phyloP scores from a whole-genome alignment of 2,888 invertebrate species.

The Anoncus sp. region DNA sequence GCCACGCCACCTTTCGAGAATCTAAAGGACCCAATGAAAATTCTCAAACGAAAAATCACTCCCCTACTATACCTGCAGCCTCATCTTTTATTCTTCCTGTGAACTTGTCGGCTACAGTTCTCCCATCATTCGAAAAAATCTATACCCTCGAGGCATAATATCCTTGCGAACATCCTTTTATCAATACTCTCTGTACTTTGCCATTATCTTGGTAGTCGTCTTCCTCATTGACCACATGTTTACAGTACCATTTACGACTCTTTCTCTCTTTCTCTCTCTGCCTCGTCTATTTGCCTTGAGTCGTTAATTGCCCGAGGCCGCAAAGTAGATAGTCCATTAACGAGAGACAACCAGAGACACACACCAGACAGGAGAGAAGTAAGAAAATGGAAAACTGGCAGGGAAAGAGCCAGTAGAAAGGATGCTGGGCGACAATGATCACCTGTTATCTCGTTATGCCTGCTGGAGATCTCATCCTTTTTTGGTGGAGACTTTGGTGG shows the following conservation, averaged over 20 bases:
- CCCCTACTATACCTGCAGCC: no score
- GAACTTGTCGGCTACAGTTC: not conserved
- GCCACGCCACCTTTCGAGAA: slow-evolving; percentile 58
- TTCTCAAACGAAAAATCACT: no score
- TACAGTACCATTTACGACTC: slow-evolving; percentile 53
- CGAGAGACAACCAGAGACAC: slow-evolving; percentile 31
- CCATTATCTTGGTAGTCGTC: no score
- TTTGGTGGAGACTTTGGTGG: no score
- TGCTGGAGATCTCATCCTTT: slow-evolving; percentile 27
- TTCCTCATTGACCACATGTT: slow-evolving; percentile 37
- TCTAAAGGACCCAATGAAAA: no score
- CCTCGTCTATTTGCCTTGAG: slow-evolving; percentile 8
- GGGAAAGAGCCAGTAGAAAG: slow-evolving; percentile 12
- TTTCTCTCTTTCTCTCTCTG: not conserved
- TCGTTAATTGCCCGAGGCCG: slow-evolving; percentile 58
- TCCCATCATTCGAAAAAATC: not conserved
- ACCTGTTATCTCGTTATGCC: slow-evolving; percentile 58
- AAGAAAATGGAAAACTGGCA: not conserved
- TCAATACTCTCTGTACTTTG: slow-evolving; percentile 20
- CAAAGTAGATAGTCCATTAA: slow-evolving; percentile 47
- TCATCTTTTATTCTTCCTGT: not conserved
- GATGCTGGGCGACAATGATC: slow-evolving; percentile 55
- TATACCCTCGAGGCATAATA: not conserved
- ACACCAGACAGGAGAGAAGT: slow-evolving; percentile 14
- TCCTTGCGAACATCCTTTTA: slow-evolving; percentile 1